Evolutionary conservation across 2,888 invertebrate species (phyloP), one percentile per base, ranked within the genome.

Genomic region (Geophilus truncorum): DNA sequence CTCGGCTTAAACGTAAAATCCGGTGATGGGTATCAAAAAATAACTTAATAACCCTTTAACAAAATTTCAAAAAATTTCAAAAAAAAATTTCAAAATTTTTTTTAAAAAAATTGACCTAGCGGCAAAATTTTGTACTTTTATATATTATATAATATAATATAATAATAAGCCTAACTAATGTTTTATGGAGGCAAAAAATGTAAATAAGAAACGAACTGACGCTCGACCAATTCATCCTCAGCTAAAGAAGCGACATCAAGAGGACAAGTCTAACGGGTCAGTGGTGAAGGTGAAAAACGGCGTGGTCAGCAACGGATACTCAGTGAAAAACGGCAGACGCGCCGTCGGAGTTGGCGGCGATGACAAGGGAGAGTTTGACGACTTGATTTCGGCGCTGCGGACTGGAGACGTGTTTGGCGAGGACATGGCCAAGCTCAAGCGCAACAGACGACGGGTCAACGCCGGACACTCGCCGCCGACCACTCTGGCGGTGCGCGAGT

Each of bases 331-430:
- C 23, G 84, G 83, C 40, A 57, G 23, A 57, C 21, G 57, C 1
- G 15, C 40, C n/a, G n/a, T n/a, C n/a, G n/a, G n/a, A n/a, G n/a
- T n/a, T n/a, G n/a, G n/a, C n/a, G n/a, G n/a, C 4, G 57, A 57
- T 18, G 85, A 86, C 80, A 92, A 95, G 85, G 96, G 97, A 9
- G 97, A 97, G 88, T 97, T 97, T 87, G 97, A 97, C 86, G 97
- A 97, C 88, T 90, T 97, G 84, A 97, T 97, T 86, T 97, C 97
- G 0, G 97, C 97, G 0, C 87, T 97, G 79, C 89, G 97, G 82
- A 97, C 97, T 0, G 97, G 97, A 0, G 96, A 97, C 85, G 96
- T 97, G 0, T 97, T 97, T 85, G 96, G 96, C 0, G 97, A 97
- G 86, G 97, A 97, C 86, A 94, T 97, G 85, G 96, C 96, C 80